Percentiles rank a stretch among this genome's conserved stretches.
phyloP scores from a whole-genome alignment of 1,140 invertebrate genomes.

The Coenobita brevimanus region DNA sequence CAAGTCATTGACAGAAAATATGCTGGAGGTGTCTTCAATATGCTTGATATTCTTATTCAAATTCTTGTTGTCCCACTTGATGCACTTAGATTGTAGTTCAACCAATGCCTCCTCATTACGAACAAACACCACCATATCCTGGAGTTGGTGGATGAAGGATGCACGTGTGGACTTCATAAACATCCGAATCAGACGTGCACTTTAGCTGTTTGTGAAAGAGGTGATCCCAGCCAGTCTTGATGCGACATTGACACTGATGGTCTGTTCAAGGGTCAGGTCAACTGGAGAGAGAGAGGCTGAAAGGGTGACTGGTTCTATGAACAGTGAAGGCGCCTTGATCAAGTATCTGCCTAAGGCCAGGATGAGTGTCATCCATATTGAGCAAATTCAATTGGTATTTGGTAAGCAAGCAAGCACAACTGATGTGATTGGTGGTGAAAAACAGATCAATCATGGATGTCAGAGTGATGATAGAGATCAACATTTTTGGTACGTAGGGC shows the following conservation, averaged over 20 bases:
- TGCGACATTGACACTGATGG: background rate
- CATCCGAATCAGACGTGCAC: background rate
- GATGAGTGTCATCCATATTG: slow-evolving; percentile 8
- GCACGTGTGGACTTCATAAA: background rate
- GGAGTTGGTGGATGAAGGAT: background rate
- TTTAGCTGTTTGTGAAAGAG: background rate
- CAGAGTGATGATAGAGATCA: background rate
- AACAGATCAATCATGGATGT: slow-evolving; percentile 22
- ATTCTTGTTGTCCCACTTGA: background rate
- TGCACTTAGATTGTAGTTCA: too few relatives aligned
- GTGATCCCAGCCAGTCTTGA: background rate
- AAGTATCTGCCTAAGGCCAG: slow-evolving; percentile 4
- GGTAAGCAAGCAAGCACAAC: background rate
- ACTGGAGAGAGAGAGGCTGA: too few relatives aligned
- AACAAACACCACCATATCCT: too few relatives aligned
- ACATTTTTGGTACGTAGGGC: background rate
- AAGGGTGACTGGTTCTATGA: background rate
- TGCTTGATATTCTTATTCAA: background rate
- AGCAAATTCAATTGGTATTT: background rate
- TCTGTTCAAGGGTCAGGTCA: background rate
- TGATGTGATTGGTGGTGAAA: background rate
- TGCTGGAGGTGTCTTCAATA: background rate
- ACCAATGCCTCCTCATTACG: too few relatives aligned
- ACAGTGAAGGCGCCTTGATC: background rate
- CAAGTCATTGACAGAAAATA: background rate